phyloP scores from a whole-genome alignment of 2,888 invertebrate genomes.

The Xiphydria camelus region DNA sequence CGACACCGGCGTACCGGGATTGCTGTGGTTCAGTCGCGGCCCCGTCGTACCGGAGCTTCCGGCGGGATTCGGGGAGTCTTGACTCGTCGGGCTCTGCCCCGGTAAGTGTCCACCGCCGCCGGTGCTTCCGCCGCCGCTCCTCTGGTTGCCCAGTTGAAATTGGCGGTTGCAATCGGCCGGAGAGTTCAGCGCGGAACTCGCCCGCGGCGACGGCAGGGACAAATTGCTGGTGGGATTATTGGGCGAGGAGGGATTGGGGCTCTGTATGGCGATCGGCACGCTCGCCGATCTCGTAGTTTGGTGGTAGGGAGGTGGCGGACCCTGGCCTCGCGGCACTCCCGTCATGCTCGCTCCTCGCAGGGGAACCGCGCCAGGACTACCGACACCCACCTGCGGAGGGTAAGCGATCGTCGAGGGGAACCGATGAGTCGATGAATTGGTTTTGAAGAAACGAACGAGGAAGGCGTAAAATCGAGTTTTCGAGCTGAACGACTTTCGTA shows the following conservation, averaged over 20 bases:
- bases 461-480: no score
- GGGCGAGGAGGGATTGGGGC: conserved; percentile 74
- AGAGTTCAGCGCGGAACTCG: conserved; percentile 71
- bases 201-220: conserved; percentile 74
- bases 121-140: conserved; percentile 14
- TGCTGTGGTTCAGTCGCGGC: conserved; percentile 65
- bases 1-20: conserved; percentile 73
- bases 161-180: conserved; percentile 68
- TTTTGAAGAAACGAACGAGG: no score
- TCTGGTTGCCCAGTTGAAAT: conserved; percentile 55
- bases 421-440: not conserved
- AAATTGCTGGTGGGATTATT: conserved; percentile 73
- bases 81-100: conserved; percentile 67
- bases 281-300: conserved; percentile 74
- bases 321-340: conserved; percentile 64
- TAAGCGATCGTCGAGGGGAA: not conserved
- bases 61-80: conserved; percentile 63
- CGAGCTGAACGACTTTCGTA: no score
- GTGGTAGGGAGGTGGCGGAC: conserved; percentile 79
- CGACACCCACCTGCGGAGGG: conserved; percentile 37
- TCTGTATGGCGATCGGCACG: conserved; percentile 74
- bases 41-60: conserved; percentile 33
- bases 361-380: conserved; percentile 46
- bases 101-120: conserved; percentile 59
- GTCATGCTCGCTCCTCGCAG: conserved; percentile 50